These are phyloP conservation scores for Drosophila kuntzei DNA, from an alignment of 2,888 invertebrate genomes.

Conservation along the genomic window DNA sequence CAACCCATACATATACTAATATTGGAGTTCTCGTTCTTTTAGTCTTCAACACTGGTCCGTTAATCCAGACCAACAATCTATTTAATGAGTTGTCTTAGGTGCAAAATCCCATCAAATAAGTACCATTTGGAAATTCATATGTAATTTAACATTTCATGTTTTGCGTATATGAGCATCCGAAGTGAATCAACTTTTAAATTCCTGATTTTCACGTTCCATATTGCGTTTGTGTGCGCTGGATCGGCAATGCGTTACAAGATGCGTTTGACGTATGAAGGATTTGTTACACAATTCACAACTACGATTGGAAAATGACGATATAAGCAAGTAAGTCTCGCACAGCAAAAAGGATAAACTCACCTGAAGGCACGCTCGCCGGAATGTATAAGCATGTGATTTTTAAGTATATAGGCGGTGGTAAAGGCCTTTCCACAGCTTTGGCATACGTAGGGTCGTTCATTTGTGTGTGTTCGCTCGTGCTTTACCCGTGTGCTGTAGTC, in stretches of 20 bases:
- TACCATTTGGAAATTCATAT: neutral
- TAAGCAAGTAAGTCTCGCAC: neutral
- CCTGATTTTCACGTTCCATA: slow-evolving; percentile 29
- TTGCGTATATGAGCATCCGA: neutral
- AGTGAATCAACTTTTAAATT: slow-evolving; percentile 12
- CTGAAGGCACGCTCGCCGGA: slow-evolving; percentile 71
- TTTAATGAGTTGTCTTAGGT: neutral
- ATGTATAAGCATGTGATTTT: slow-evolving; percentile 72
- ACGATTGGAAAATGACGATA: neutral
- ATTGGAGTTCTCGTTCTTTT: neutral
- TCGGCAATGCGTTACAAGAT: slow-evolving; percentile 55
- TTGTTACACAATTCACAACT: slow-evolving; percentile 65
- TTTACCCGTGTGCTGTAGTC: slow-evolving; percentile 72
- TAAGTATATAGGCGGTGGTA: slow-evolving; percentile 70
- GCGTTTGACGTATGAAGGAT: slow-evolving; percentile 61
- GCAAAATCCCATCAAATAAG: neutral
- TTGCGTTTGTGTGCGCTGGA: slow-evolving; percentile 63
- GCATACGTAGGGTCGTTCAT: slow-evolving; percentile 76
- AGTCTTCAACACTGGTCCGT: neutral
- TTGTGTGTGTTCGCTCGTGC: slow-evolving; percentile 76
- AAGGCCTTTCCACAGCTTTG: slow-evolving; percentile 76
- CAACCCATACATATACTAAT: neutral
- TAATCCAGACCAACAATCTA: neutral
- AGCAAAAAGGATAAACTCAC: slow-evolving; percentile 12
- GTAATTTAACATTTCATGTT: neutral